These are phyloP conservation scores for Xestobium rufovillosum DNA, from an alignment of 2,888 invertebrate genomes.

Conservation along the genomic window DNA sequence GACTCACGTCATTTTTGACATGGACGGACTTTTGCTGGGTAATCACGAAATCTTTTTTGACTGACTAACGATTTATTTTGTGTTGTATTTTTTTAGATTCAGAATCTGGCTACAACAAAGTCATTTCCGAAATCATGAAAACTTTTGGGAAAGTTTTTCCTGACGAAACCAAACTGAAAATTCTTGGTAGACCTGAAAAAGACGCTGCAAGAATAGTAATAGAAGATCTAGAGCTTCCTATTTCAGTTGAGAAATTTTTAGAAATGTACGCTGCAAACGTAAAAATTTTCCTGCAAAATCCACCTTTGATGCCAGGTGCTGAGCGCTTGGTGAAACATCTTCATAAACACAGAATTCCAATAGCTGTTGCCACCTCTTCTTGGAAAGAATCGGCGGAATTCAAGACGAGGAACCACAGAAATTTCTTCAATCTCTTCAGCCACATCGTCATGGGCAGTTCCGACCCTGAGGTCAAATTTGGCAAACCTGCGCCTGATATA, in stretches of 20 bases:
- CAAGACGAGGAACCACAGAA: slow-evolving; percentile 47
- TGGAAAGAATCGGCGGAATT: slow-evolving; percentile 49
- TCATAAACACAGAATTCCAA: slow-evolving; percentile 52
- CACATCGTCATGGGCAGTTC: slow-evolving; percentile 57
- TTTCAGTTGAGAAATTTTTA: slow-evolving; percentile 54
- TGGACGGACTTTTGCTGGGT: slow-evolving; percentile 59
- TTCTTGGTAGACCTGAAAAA: slow-evolving; percentile 47
- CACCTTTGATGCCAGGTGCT: slow-evolving; percentile 54
- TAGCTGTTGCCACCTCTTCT: slow-evolving; percentile 64
- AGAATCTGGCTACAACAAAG: slow-evolving; percentile 69
- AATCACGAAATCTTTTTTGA: slow-evolving; percentile 22
- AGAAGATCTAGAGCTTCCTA: slow-evolving; percentile 51
- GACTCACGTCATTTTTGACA: slow-evolving; percentile 71
- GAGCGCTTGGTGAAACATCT: slow-evolving; percentile 55
- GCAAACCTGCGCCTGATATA: slow-evolving; percentile 67
- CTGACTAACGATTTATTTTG: too few relatives aligned
- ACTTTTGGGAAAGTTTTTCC: slow-evolving; percentile 71
- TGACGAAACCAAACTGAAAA: slow-evolving; percentile 54
- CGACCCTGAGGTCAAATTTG: slow-evolving; percentile 58
- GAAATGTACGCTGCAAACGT: slow-evolving; percentile 44
- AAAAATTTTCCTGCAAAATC: slow-evolving; percentile 46
- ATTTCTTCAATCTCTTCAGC: slow-evolving; percentile 47
- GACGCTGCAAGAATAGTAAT: slow-evolving; percentile 49
- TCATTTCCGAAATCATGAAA: slow-evolving; percentile 60
- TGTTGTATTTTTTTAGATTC: slow-evolving; percentile 65